Evolutionary conservation across 1,140 invertebrate genomes (phyloP).

Genomic region (Drosophila rufa): DNA sequence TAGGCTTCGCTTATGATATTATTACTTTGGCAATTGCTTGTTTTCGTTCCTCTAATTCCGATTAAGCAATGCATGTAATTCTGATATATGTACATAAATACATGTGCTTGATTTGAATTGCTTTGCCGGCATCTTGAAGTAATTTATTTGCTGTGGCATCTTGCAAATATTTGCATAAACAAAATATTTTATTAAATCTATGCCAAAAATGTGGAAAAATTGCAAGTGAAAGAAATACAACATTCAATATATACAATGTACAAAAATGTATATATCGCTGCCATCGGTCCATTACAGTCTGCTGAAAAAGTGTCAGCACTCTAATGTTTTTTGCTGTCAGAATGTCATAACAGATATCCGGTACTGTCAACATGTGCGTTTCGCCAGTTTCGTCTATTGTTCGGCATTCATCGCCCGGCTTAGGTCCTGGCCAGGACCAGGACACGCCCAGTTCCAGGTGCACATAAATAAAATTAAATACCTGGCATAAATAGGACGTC

Average conservation of each 20-base stretch:
- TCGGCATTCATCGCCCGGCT: conserved; percentile 15
- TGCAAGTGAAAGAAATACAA: background rate
- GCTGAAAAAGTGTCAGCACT: conserved; percentile 24
- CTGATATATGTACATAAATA: conserved; percentile 29
- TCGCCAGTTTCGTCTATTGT: conserved; percentile 17
- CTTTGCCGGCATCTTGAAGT: conserved; percentile 27
- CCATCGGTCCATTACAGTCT: conserved; percentile 22
- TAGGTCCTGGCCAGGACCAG: conserved; percentile 1
- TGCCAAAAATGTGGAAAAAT: background rate
- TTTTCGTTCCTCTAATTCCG: conserved; percentile 14
- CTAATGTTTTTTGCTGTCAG: conserved; percentile 42
- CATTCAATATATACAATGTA: background rate
- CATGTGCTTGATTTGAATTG: conserved; percentile 24
- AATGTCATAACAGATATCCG: conserved; percentile 32
- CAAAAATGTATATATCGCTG: conserved; percentile 3
- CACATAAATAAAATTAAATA: conserved; percentile 63
- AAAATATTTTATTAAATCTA: conserved; percentile 32
- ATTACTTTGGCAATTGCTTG: background rate
- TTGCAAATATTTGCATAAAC: conserved; percentile 15
- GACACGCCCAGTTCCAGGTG: conserved; percentile 32
- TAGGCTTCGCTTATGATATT: background rate
- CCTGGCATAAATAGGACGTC: conserved; percentile 45
- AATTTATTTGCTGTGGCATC: conserved; percentile 46
- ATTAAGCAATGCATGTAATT: conserved; percentile 53
- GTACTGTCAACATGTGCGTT: conserved; percentile 23